Evolutionary conservation across 1,140 invertebrate genomes (phyloP), one percentile per base, ranked within the genome.

Genomic region (Heliconius nattereri): DNA sequence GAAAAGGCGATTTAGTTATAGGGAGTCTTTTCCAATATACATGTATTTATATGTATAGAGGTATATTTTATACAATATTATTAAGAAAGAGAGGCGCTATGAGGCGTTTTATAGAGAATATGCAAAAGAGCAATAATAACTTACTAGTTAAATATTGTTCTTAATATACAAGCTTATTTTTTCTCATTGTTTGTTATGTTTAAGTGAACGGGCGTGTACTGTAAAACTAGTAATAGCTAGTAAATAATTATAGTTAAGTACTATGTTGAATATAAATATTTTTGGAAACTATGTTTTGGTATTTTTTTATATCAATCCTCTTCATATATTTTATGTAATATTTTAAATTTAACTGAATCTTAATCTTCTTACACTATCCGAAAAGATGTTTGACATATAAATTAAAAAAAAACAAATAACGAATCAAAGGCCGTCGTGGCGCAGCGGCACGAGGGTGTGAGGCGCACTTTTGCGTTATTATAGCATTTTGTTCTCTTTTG

Each of bases 211-310:
- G n/a, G 9, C 57, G 8, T 60, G 57, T 66, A 66, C 3, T 66
- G 26, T 66, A 66, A 13, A 1, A 29, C 13, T 35, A 66, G 60
- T 66, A 5, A 29, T 66, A 66, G 11, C 1, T 66, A 66, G 60
- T 66, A 26, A 66, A 66, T 66, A 66, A 66, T 29, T 66, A 16
- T 66, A 66, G 26, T 66, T 66, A 29, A 66, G 23, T 26, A 29
- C 60, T 66, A 66, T 66, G 60, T 66, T 66, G 60, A 66, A 26
- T 66, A 66, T 26, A 66, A 66, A 66, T 66, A 66, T 66, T 66
- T 66, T 66, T 66, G 13, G 9, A 66, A 29, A 26, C 26, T 66
- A 45, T 45, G 60, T 66, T 11, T 66, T 66, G 26, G 29, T 66
- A 66, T 66, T 66, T 16, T 66, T 29, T 26, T 16, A 29, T 13